phyloP scores from a whole-genome alignment of 2,797 vertebrate species.

The Microctenopoma stevenorrisi region DNA sequence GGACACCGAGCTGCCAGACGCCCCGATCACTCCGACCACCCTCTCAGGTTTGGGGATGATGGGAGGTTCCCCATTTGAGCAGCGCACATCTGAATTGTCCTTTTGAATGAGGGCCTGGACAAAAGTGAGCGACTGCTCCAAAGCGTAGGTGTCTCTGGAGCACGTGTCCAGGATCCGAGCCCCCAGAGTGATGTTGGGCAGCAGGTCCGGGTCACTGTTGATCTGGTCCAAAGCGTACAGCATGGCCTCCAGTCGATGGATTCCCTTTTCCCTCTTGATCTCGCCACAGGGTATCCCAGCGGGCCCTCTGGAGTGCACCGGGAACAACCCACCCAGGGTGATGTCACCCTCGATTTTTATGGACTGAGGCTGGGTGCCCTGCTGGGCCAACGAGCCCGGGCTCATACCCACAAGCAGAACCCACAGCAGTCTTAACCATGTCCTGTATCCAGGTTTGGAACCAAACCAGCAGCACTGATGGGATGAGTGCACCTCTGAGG shows the following conservation, averaged over 20 bases:
- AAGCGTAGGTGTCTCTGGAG: constrained; percentile 91
- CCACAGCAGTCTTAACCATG: constrained; percentile 68
- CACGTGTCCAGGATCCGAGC: constrained; percentile 93
- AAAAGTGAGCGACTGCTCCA: constrained; percentile 92
- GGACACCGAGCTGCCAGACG: constrained; percentile 93
- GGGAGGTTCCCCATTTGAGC: constrained; percentile 87
- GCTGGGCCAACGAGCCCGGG: constrained; percentile 64
- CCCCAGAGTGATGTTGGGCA: constrained; percentile 92
- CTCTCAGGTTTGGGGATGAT: constrained; percentile 88
- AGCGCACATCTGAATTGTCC: constrained; percentile 86
- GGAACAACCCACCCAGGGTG: constrained; percentile 92
- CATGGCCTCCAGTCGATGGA: constrained; percentile 95
- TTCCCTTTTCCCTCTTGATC: constrained; percentile 92
- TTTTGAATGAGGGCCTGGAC: constrained; percentile 91
- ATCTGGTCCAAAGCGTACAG: constrained; percentile 93
- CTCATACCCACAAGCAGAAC: constrained; percentile 59
- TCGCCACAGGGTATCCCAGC: constrained; percentile 88
- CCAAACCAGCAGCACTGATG: constrained; percentile 45
- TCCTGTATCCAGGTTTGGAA: constrained; percentile 21
- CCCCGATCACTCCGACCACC: constrained; percentile 92
- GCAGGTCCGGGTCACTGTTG: constrained; percentile 89
- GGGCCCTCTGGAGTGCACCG: constrained; percentile 88
- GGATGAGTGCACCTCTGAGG: constrained; percentile 57
- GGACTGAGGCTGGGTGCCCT: constrained; percentile 84
- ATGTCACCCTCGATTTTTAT: constrained; percentile 92